Percentiles rank a stretch among this genome's conserved stretches.
Conservation (phyloP, 1,140 invertebrate species). For the Rhagoletis zephyria region DNA sequence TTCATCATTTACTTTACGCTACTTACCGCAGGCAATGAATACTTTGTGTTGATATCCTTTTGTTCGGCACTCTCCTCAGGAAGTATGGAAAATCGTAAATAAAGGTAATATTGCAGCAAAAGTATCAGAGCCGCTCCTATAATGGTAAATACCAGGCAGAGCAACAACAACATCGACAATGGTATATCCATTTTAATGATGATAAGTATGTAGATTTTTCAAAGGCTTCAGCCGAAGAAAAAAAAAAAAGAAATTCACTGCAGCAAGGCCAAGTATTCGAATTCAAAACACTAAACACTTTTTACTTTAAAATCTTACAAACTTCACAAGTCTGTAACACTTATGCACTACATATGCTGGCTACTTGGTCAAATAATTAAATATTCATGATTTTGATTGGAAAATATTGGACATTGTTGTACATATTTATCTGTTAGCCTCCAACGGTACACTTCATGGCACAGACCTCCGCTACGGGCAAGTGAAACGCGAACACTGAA, state of each 20-base stretch:
- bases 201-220: too few relatives aligned
- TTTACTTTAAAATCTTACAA: background rate
- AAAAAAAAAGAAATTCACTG: too few relatives aligned
- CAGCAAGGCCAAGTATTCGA: background rate
- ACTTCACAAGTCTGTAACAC: too few relatives aligned
- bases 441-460: background rate
- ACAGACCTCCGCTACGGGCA: background rate
- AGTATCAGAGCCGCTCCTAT: constrained; percentile 75
- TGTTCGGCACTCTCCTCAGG: constrained; percentile 72
- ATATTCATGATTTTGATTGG: too few relatives aligned
- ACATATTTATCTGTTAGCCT: background rate
- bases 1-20: background rate
- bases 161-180: too few relatives aligned
- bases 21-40: constrained; percentile 74
- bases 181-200: too few relatives aligned
- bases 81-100: constrained; percentile 74
- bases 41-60: constrained; percentile 73
- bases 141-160: constrained; percentile 70
- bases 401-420: background rate
- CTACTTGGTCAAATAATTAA: too few relatives aligned
- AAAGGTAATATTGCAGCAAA: constrained; percentile 75
- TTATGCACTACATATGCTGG: too few relatives aligned
- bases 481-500: background rate
- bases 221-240: too few relatives aligned
- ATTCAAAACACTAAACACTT: background rate